Conservation (phyloP, 2,113 vertebrate species). For the Silurus glanis region DNA sequence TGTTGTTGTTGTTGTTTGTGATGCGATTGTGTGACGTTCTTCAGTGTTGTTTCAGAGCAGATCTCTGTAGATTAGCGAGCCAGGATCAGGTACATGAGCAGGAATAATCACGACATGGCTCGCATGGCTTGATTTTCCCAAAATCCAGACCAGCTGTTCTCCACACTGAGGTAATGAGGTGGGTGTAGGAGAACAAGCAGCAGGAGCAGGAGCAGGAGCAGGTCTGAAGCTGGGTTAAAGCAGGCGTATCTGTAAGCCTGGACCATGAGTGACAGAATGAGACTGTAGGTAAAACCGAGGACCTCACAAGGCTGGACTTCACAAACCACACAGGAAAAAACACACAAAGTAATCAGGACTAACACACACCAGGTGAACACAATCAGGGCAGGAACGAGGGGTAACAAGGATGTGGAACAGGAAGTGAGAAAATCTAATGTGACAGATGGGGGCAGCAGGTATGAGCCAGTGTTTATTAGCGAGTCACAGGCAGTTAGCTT, state of each 20-base stretch:
- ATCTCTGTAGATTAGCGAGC: neutral
- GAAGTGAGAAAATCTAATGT: neutral
- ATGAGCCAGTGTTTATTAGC: neutral
- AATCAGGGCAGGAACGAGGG: neutral
- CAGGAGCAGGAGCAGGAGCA: neutral
- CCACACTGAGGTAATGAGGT: neutral
- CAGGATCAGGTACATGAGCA: neutral
- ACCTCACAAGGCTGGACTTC: neutral
- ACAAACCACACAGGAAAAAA: neutral
- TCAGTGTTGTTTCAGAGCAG: neutral
- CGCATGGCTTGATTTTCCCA: conserved; percentile 21
- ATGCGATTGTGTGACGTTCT: neutral
- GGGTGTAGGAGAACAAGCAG: neutral
- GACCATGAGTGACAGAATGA: neutral
- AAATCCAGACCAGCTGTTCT: conserved; percentile 19
- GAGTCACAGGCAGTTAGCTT: neutral
- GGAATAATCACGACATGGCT: neutral
- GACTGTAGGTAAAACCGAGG: neutral
- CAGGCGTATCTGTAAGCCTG: neutral
- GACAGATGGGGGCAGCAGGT: neutral
- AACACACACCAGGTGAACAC: conserved; percentile 7
- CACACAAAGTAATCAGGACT: neutral
- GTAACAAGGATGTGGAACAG: neutral
- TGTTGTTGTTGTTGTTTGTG: neutral
- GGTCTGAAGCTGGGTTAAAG: neutral